Evolutionary conservation across 2,113 vertebrate genomes (phyloP).

Genomic region (Montifringilla adamsi): DNA sequence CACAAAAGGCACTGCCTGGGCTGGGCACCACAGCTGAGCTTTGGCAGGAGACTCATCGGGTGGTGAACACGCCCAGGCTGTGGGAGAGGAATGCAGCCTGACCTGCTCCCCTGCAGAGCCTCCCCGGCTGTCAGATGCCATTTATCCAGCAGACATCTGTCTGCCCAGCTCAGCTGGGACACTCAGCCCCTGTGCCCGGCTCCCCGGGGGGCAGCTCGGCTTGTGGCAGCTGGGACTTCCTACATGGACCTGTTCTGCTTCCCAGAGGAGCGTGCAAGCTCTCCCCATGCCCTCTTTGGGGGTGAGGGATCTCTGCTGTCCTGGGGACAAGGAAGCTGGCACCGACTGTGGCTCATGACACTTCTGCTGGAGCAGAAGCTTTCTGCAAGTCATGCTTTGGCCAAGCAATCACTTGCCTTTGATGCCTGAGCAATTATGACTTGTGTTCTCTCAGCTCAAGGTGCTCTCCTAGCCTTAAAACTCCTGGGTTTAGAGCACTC

Average conservation of each 20-base stretch:
- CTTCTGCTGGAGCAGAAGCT: neutral
- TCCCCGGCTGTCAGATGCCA: neutral
- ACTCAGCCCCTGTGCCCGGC: neutral
- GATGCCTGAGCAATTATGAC: neutral
- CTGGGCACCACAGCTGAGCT: neutral
- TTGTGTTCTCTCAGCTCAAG: neutral
- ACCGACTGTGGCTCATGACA: fast-evolving
- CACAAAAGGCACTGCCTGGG: neutral
- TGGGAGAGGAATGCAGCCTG: constrained; percentile 54
- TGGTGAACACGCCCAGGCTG: constrained; percentile 32
- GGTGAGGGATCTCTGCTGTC: neutral
- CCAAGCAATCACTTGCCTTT: neutral
- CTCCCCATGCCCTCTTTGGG: neutral
- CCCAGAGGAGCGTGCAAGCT: fast-evolving
- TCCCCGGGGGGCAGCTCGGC: neutral
- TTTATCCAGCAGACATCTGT: constrained; percentile 60
- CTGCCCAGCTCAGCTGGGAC: neutral
- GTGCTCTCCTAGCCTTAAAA: neutral
- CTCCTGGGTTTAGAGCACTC: neutral
- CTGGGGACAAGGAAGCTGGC: neutral
- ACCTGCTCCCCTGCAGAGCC: constrained; percentile 37
- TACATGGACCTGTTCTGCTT: neutral
- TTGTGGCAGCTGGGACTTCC: neutral
- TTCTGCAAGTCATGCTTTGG: neutral
- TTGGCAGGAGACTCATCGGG: neutral